Evolutionary conservation across 2,888 invertebrate species (phyloP).

Genomic region (Phalera bucephala): DNA sequence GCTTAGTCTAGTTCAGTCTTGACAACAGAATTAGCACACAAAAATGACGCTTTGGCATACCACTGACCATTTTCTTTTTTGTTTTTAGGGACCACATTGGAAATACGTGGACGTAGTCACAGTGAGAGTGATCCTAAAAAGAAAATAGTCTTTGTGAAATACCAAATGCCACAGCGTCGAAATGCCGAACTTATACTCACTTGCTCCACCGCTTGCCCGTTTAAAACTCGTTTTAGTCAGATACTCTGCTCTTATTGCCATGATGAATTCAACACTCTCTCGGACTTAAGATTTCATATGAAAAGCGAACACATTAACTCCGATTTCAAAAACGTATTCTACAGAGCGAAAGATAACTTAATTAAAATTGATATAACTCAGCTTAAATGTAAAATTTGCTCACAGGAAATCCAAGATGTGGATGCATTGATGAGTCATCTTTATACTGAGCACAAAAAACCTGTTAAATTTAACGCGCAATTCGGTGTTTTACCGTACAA

Average conservation of each 20-base stretch:
- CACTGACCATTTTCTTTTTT: constrained; percentile 75
- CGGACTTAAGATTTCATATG: constrained; percentile 62
- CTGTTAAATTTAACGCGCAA: constrained; percentile 65
- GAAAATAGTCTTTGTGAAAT: constrained; percentile 74
- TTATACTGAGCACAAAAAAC: constrained; percentile 57
- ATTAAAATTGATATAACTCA: constrained; percentile 73
- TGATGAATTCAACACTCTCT: constrained; percentile 57
- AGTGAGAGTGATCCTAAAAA: constrained; percentile 61
- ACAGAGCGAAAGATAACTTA: constrained; percentile 68
- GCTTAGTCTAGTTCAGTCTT: too few species aligned
- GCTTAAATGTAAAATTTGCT: constrained; percentile 67
- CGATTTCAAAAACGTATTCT: constrained; percentile 69
- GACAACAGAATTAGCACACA: too few species aligned
- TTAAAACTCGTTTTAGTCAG: constrained; percentile 71
- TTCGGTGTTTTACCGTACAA: constrained; percentile 73
- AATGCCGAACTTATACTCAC: constrained; percentile 71
- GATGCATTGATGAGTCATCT: constrained; percentile 68
- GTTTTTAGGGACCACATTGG: constrained; percentile 77
- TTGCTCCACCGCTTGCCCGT: constrained; percentile 69
- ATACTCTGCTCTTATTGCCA: constrained; percentile 72
- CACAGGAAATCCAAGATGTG: constrained; percentile 52
- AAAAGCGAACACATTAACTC: constrained; percentile 57
- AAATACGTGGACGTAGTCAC: constrained; percentile 66
- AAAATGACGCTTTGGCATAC: constrained; percentile 39
- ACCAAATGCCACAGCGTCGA: constrained; percentile 71